phyloP scores from a whole-genome alignment of 2,888 invertebrate species.

The Molanna angustata region DNA sequence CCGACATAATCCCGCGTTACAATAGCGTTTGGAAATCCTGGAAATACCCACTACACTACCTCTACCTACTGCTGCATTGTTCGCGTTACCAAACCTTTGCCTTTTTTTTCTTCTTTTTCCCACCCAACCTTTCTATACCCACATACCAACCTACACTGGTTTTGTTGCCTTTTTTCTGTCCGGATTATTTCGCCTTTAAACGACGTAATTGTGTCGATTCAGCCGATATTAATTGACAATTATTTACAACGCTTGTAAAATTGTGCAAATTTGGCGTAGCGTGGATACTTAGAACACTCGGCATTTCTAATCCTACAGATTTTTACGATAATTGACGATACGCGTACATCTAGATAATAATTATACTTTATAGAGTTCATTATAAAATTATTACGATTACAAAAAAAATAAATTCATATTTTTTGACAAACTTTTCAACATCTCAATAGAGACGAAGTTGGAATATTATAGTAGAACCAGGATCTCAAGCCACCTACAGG shows the following conservation, averaged over 20 bases:
- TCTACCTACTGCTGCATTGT: conserved; percentile 27
- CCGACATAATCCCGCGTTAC: conserved; percentile 27
- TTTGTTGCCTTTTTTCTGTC: conserved; percentile 12
- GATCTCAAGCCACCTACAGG: too few relatives aligned
- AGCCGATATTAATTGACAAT: conserved; percentile 6
- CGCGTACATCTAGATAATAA: too few relatives aligned
- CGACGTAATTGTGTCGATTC: conserved; percentile 15
- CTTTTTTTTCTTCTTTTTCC: conserved; percentile 10
- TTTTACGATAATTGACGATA: too few relatives aligned
- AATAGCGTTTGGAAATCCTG: conserved; percentile 26
- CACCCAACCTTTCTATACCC: not conserved
- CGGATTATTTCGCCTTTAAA: conserved; percentile 10
- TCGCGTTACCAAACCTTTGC: conserved; percentile 21
- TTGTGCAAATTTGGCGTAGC: not conserved
- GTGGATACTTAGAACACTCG: too few relatives aligned
- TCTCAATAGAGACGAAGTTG: too few relatives aligned
- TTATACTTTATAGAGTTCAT: too few relatives aligned
- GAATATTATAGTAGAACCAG: too few relatives aligned
- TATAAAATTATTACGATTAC: too few relatives aligned
- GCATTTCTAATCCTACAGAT: too few relatives aligned
- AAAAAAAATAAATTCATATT: too few relatives aligned
- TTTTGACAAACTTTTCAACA: too few relatives aligned
- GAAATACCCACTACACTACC: too few relatives aligned
- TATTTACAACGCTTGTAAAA: not conserved
- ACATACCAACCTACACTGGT: not conserved